These are phyloP conservation scores for Hycleus cichorii DNA, from an alignment of 1,140 invertebrate species.

Conservation along the genomic window DNA sequence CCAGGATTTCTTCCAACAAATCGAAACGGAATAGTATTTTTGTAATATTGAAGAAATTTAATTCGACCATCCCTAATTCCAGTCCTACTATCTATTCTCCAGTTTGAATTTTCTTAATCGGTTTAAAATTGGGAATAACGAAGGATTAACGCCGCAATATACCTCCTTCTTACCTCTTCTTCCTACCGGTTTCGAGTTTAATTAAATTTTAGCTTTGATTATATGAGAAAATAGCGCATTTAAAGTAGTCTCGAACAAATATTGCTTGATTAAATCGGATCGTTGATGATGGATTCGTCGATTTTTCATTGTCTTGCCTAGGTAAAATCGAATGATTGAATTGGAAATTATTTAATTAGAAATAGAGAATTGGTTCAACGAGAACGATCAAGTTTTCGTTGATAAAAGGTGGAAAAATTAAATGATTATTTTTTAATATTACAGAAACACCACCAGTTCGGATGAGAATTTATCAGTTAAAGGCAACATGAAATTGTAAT, in stretches of 20 bases:
- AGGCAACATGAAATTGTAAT: conserved; percentile 24
- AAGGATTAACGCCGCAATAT: conserved; percentile 31
- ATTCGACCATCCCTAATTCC: conserved; percentile 19
- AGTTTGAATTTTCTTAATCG: conserved; percentile 31
- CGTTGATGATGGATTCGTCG: conserved; percentile 27
- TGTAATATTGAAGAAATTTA: conserved; percentile 18
- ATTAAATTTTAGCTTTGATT: conserved; percentile 38
- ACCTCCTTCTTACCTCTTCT: conserved; percentile 29
- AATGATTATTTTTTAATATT: neutral
- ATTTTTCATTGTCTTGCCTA: conserved; percentile 16
- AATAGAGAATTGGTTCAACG: no score
- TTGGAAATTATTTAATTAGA: no score
- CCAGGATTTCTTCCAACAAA: no score
- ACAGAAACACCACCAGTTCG: no score
- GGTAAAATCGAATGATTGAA: neutral
- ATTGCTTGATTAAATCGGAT: conserved; percentile 37
- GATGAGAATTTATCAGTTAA: neutral
- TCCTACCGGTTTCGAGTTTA: conserved; percentile 29
- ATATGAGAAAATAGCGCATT: conserved; percentile 33
- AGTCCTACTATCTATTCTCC: conserved; percentile 10
- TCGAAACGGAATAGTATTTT: no score
- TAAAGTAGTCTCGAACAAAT: conserved; percentile 33
- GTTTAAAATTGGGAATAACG: conserved; percentile 36
- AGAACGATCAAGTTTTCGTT: no score
- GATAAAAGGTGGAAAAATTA: neutral